Percentiles rank a stretch among this genome's conserved stretches.
Conservation (phyloP, 2,113 vertebrate genomes). For the Ondatra zibethicus region DNA sequence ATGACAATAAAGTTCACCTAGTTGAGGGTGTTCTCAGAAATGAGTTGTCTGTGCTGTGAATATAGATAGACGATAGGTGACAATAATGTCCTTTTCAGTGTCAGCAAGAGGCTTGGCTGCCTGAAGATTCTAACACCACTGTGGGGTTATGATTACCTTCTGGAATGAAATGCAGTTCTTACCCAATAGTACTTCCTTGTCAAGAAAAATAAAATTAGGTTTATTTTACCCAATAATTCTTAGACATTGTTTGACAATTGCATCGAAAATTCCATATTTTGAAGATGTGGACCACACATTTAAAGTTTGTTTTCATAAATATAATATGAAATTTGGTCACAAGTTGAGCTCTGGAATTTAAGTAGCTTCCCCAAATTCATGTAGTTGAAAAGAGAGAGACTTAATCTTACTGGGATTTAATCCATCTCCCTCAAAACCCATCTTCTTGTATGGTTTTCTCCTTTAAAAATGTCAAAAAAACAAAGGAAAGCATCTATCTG, state of each 20-base stretch:
- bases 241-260: background rate
- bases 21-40: background rate
- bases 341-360: background rate
- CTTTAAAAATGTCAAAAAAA: background rate
- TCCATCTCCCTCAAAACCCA: background rate
- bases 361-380: background rate
- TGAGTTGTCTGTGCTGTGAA: background rate
- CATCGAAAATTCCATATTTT: background rate
- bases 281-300: background rate
- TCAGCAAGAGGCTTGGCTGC: background rate
- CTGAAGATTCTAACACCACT: background rate
- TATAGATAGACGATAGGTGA: no score
- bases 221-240: background rate
- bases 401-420: background rate
- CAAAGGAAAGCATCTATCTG: background rate
- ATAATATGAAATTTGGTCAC: background rate
- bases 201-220: background rate
- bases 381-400: background rate
- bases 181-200: background rate
- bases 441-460: background rate
- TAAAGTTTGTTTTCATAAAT: background rate
- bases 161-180: constrained; percentile 21
- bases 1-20: background rate
- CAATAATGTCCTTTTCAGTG: background rate
- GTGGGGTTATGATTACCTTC: background rate